Base-by-base conservation (phyloP, 1,140 invertebrate genomes). In the Cydia strobilella region DNA sequence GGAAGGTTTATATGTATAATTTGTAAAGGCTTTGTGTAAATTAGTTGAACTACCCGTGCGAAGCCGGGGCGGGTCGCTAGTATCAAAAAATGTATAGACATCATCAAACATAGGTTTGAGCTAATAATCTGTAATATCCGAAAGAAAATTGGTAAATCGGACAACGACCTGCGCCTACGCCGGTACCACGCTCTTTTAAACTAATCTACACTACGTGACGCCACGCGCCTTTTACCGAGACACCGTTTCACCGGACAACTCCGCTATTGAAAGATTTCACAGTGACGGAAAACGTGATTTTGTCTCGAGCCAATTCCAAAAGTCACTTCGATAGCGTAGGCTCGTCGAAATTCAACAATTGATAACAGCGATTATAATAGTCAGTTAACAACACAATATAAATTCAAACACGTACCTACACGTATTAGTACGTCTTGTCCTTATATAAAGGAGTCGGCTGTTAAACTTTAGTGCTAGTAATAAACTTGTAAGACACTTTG, bases 61-160 rank as follows among this genome's bases (percentile, higher is more conserved):
- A n/a, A n/a, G n/a, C n/a, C n/a, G n/a, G n/a, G n/a, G n/a, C n/a
- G n/a, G n/a, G n/a, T n/a, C n/a, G n/a, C n/a, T n/a, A n/a, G n/a
- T n/a, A n/a, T n/a, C n/a, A n/a, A n/a, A n/a, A n/a, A n/a, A n/a
- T n/a, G n/a, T n/a, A n/a, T n/a, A n/a, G n/a, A n/a, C n/a, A n/a
- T n/a, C n/a, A n/a, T n/a, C n/a, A n/a, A n/a, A n/a, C n/a, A n/a
- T n/a, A n/a, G n/a, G n/a, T 81, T 78, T 81, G 72, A 77, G 76
- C 79, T 77, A 76, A 75, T 73, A 73, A 80, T 77, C 76, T 75
- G 51, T 78, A 77, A 86, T 86, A 87, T 86, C 86, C 81, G 80
- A 87, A 87, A 85, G 84, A 84, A 81, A 84, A 10, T 86, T 82
- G 80, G 77, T 81, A 78, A 83, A 74, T 77, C 80, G 82, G 80